Evolutionary conservation across 2,888 invertebrate genomes (phyloP), one percentile per base, ranked within the genome.

Genomic region (Noctua fimbriata): DNA sequence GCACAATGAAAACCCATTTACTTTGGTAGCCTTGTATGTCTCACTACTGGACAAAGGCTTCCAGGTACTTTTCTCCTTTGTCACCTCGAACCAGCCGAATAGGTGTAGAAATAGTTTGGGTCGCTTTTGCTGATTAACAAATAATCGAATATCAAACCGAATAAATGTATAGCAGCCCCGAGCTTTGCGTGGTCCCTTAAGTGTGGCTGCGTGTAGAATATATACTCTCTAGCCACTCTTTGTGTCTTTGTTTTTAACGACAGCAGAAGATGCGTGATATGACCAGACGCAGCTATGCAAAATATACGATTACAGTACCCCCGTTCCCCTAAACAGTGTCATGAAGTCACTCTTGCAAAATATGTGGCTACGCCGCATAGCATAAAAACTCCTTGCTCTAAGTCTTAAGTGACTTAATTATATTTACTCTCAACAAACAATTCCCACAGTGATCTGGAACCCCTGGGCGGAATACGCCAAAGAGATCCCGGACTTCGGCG

Each of bases 401-500:
- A 6, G 9, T 24, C 1, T 52, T 10, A 24, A 32, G 36, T 52
- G 7, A 12, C 7, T 16, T 9, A 71, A 73, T n/a, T 1, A 16
- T 41, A 28, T 41, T 52, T 6, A 73, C 6, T 52, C 16, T 63
- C 3, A 52, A n/a, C 16, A n/a, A 36, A 14, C 21, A 21, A 47
- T 60, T 9, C 52, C 32, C 92, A 3, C 93, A 97, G 99, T 99
- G 87, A 98, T 99, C 87, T 99, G 99, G 99, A 99, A 99, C 97
- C 99, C 99, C 0, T 99, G 99, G 99, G 97, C 98, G 87, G 99
- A 99, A 91, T 98, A 98, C 94, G 99, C 99, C 47, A 98, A 98
- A 91, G 99, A 99, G 94, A 98, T 99, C 97, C 97, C 98, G 5
- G 99, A 99, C 96, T 99, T 99, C 94, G 99, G 99, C n/a, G 99